A percentile compares a stretch with the other conserved stretches of the same genome.
phyloP scores from a whole-genome alignment of 2,113 vertebrate species.

The Girardinichthys multiradiatus region DNA sequence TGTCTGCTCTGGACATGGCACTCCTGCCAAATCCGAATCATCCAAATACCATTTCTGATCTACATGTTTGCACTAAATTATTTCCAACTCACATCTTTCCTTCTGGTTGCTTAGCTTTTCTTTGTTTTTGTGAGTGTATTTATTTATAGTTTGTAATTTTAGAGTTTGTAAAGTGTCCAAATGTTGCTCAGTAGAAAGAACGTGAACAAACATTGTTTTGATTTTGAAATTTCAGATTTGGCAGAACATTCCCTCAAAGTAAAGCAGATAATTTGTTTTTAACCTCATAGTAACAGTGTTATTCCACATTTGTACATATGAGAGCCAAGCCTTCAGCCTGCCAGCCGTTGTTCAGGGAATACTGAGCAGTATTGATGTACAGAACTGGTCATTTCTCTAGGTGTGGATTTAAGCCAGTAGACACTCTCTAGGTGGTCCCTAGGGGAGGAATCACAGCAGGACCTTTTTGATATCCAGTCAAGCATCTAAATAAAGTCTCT shows the following conservation, averaged over 20 bases:
- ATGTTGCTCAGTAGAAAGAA: conserved; percentile 2
- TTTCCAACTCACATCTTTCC: too few relatives aligned
- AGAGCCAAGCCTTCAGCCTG: not conserved
- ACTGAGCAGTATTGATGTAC: conserved; percentile 4
- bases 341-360: conserved; percentile 18
- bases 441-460: too few relatives aligned
- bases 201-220: not conserved
- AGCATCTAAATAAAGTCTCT: not conserved
- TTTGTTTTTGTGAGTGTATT: too few relatives aligned
- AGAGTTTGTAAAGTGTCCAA: not conserved
- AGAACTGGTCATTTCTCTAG: not conserved
- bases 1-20: too few relatives aligned
- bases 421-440: not conserved
- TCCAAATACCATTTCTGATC: too few relatives aligned
- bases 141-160: too few relatives aligned
- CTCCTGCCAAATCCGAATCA: too few relatives aligned
- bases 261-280: conserved; percentile 10
- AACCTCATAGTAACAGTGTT: conserved; percentile 5
- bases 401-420: not conserved
- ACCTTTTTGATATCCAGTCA: not conserved
- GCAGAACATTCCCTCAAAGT: conserved; percentile 24
- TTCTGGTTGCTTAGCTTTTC: too few relatives aligned
- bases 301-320: not conserved
- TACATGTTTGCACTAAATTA: too few relatives aligned
- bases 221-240: conserved; percentile 1